Evolutionary conservation across 2,797 vertebrate genomes (phyloP).

Genomic region (Xenopus petersii): DNA sequence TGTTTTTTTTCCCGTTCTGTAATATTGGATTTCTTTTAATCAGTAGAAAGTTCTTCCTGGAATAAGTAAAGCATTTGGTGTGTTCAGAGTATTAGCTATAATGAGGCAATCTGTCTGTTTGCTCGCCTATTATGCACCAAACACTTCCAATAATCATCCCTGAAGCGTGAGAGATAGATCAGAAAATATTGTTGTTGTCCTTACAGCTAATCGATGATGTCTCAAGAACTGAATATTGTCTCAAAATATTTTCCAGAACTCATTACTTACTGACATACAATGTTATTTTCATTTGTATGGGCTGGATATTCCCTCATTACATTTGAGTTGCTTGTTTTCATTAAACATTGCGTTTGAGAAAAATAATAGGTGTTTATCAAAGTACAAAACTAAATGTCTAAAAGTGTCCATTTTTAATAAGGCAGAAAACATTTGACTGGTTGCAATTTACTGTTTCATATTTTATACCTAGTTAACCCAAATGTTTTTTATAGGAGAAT

Average conservation of each 20-base stretch:
- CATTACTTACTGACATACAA: slow-evolving; percentile 29
- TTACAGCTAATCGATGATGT: slow-evolving; percentile 37
- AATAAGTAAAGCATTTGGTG: slow-evolving; percentile 21
- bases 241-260: slow-evolving; percentile 26
- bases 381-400: too few species aligned
- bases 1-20: slow-evolving; percentile 8
- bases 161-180: slow-evolving; percentile 10
- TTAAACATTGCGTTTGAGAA: too few species aligned
- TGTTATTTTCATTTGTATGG: slow-evolving; percentile 4
- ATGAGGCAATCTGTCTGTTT: slow-evolving; percentile 39
- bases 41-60: slow-evolving; percentile 23
- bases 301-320: too few species aligned
- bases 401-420: slow-evolving; percentile 24
- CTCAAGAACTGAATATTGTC: slow-evolving; percentile 10
- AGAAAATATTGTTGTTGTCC: slow-evolving; percentile 17
- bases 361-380: too few species aligned
- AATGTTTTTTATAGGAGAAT: too few species aligned
- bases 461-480: too few species aligned
- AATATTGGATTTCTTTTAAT: slow-evolving; percentile 34
- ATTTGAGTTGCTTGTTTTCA: too few species aligned
- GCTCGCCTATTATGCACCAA: slow-evolving; percentile 21
- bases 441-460: slow-evolving; percentile 16
- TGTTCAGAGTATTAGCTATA: slow-evolving; percentile 32
- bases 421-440: slow-evolving; percentile 5
- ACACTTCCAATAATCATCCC: slow-evolving; percentile 19